Evolutionary conservation across 1,140 invertebrate species (phyloP), one percentile per base, ranked within the genome.

Genomic region (Leptinotarsa defecta): DNA sequence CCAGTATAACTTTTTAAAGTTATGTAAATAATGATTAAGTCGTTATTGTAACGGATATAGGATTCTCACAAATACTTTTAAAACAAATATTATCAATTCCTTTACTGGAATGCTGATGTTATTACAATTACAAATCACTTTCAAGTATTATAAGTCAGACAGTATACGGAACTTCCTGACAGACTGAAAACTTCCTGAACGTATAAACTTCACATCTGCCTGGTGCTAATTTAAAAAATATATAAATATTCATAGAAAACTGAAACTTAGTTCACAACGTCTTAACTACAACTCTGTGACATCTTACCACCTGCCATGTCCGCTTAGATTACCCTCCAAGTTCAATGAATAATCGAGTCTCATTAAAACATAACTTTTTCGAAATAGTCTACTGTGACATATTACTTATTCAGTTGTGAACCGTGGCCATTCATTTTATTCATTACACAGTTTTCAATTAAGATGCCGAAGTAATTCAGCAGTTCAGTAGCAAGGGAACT

Each of bases 391-490:
- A 57, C 52, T 57, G 17, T 57, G 4, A n/a, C n/a, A 57, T 57
- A 57, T 57, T 57, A 57, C 52, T 57, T 57, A 57, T 57, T 57
- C 52, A 3, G 52, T 57, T 57, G 52, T 57, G 52, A 57, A n/a
- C 5, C 52, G n/a, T 15, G 52, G 52, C 15, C n/a, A 15, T n/a
- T n/a, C 52, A 57, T 57, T 57, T 57, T 57, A 57, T 57, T 19
- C 52, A 57, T 57, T 57, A 57, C n/a, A 57, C 52, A 57, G 52
- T 57, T 57, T 57, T 57, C 52, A 57, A 57, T 57, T 57, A 57
- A 8, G 52, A 15, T 15, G 52, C 17, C 15, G n/a, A 57, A 19
- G 15, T 17, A 57, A 17, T 57, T 57, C 52, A 57, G 52, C 52
- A 57, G 52, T 57, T 57, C 52, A 57, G n/a, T 13, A 57, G 52